A percentile compares a stretch with the other conserved stretches of the same genome.
phyloP scores from a whole-genome alignment of 2,888 invertebrate genomes.

The Thymelicus lineola region DNA sequence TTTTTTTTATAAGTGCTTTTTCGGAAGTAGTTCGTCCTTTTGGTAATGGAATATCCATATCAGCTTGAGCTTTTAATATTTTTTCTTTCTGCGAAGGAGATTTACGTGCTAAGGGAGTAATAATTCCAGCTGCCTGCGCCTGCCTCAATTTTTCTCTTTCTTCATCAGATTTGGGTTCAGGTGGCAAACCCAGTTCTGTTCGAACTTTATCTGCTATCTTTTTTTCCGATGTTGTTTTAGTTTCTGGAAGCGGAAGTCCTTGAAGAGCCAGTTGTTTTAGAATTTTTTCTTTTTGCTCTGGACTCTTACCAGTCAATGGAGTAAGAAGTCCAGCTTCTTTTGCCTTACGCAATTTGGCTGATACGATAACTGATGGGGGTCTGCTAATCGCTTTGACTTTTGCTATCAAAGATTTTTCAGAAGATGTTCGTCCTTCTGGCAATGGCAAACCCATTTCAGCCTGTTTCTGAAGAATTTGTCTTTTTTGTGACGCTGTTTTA shows the following conservation, averaged over 20 bases:
- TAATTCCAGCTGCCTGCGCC: slow-evolving; percentile 48
- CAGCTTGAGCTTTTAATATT: slow-evolving; percentile 44
- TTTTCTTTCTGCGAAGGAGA: slow-evolving; percentile 48
- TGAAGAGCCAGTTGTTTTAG: slow-evolving; percentile 45
- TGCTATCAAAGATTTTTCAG: slow-evolving; percentile 45
- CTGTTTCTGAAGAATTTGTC: slow-evolving; percentile 41
- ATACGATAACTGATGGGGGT: neutral
- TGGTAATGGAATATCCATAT: slow-evolving; percentile 50
- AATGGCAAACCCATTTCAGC: slow-evolving; percentile 46
- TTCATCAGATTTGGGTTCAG: slow-evolving; percentile 47
- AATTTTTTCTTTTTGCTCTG: slow-evolving; percentile 51
- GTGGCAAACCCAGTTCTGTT: slow-evolving; percentile 51
- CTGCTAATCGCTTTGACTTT: slow-evolving; percentile 10
- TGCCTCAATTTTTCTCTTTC: slow-evolving; percentile 47
- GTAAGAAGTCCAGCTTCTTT: slow-evolving; percentile 51
- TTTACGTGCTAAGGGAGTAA: slow-evolving; percentile 52
- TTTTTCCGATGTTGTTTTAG: slow-evolving; percentile 50
- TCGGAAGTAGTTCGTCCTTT: slow-evolving; percentile 52
- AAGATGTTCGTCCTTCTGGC: slow-evolving; percentile 46
- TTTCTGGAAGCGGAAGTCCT: slow-evolving; percentile 51
- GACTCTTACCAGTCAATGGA: slow-evolving; percentile 45
- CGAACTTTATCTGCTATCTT: slow-evolving; percentile 50
- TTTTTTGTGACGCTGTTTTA: slow-evolving; percentile 49
- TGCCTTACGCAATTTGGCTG: slow-evolving; percentile 14
- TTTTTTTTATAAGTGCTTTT: slow-evolving; percentile 46